Conservation (phyloP, 2,113 vertebrate genomes). For the Tragelaphus imberbis region DNA sequence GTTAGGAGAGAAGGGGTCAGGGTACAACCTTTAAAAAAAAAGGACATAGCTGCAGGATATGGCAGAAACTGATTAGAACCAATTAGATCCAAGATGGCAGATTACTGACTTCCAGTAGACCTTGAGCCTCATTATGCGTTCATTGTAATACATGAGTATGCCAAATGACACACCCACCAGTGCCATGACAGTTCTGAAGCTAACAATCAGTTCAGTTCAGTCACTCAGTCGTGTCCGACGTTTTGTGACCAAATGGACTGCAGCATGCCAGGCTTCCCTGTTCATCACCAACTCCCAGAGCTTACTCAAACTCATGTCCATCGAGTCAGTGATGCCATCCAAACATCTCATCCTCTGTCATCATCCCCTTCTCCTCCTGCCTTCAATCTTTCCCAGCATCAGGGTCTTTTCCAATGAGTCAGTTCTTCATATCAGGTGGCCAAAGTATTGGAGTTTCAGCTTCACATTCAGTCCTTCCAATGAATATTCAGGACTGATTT, state of each 20-base stretch:
- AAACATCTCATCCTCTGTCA: neutral
- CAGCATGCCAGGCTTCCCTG: neutral
- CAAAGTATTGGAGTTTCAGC: no score
- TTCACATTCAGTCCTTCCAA: no score
- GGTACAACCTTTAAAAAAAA: neutral
- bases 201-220: neutral
- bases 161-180: neutral
- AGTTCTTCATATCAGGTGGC: neutral
- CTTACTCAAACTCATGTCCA: neutral
- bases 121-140: neutral
- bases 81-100: neutral
- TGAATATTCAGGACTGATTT: no score
- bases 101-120: neutral
- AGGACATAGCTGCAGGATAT: neutral
- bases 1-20: neutral
- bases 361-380: neutral
- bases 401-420: neutral
- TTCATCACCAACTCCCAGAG: neutral
- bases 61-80: neutral
- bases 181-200: neutral
- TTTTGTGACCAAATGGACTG: neutral
- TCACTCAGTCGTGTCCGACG: accelerated
- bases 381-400: neutral
- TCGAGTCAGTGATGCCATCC: accelerated
- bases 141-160: neutral